Conservation (phyloP, 2,113 vertebrate species). For the Symphodus melops region DNA sequence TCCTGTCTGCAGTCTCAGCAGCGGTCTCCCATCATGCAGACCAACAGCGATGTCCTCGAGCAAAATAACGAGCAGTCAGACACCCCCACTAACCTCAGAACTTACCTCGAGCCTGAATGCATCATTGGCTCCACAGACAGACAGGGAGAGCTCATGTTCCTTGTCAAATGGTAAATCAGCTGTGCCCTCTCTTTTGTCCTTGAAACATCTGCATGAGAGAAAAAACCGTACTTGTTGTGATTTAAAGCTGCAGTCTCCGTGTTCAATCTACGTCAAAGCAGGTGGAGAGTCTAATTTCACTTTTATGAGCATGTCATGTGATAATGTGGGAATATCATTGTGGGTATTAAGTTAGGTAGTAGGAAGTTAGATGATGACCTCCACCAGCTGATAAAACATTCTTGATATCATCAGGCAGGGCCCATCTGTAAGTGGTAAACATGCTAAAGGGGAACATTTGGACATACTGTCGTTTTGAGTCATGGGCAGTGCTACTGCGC, state of each 20-base stretch:
- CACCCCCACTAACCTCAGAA: slow-evolving; percentile 87
- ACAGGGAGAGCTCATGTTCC: slow-evolving; percentile 98
- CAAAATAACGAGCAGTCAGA: slow-evolving; percentile 71
- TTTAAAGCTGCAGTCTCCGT: neutral
- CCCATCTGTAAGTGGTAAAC: neutral
- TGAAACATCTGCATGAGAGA: neutral
- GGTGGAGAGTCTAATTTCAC: neutral
- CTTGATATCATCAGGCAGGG: neutral
- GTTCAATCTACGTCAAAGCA: neutral
- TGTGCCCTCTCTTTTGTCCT: slow-evolving; percentile 48
- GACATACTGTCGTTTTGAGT: too few relatives aligned
- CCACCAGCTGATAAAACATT: neutral
- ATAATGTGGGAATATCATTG: neutral
- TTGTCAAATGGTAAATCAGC: slow-evolving; percentile 94
- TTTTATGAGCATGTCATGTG: neutral
- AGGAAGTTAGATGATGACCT: neutral
- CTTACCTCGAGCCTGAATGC: slow-evolving; percentile 92
- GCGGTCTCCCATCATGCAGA: slow-evolving; percentile 28
- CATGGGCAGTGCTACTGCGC: neutral
- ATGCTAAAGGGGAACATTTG: neutral
- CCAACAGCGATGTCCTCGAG: slow-evolving; percentile 28
- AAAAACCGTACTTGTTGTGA: neutral
- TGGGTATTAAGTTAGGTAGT: neutral
- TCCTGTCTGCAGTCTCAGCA: slow-evolving; percentile 55
- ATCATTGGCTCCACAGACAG: slow-evolving; percentile 98